These are phyloP conservation scores for Ctenochaetus hawaiiensis DNA, from an alignment of 2,797 vertebrate species.

Conservation along the genomic window DNA sequence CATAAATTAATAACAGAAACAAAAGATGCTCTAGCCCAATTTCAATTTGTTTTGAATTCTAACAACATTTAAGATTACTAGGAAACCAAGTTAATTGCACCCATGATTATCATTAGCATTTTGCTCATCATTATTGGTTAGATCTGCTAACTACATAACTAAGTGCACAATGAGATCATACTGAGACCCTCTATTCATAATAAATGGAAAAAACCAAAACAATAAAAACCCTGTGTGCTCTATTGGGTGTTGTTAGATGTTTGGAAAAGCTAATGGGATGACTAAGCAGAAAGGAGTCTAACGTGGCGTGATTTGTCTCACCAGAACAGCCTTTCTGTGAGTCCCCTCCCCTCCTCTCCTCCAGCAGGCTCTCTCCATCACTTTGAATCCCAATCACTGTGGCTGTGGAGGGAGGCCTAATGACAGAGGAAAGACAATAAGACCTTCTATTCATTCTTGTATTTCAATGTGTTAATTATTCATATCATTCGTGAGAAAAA, in stretches of 20 bases:
- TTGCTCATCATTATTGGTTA: not conserved
- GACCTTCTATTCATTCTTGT: constrained; percentile 9
- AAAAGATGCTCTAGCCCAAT: not conserved
- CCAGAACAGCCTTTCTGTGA: constrained; percentile 89
- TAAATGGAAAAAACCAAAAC: constrained; percentile 5
- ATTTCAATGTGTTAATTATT: constrained; percentile 16
- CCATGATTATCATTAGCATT: not conserved
- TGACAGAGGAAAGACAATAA: constrained; percentile 43
- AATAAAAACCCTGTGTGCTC: not conserved
- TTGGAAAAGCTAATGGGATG: constrained; percentile 21
- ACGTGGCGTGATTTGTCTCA: constrained; percentile 67
- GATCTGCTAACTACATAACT: not conserved
- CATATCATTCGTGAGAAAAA: not conserved
- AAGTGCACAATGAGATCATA: no score
- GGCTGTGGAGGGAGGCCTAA: constrained; percentile 94
- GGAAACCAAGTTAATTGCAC: not conserved
- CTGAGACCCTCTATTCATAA: not conserved
- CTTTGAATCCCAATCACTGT: constrained; percentile 92
- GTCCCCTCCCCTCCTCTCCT: constrained; percentile 93
- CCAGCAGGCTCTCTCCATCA: constrained; percentile 91
- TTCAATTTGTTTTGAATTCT: not conserved
- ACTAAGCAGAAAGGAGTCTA: constrained; percentile 35
- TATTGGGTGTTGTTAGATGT: constrained; percentile 6
- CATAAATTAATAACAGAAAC: not conserved
- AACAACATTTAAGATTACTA: not conserved